Conservation (phyloP, 2,113 vertebrate genomes). For the Sus scrofa region T2T-Sscrofa CM000830.6:6454001-6454500, state of each 20-base stretch:
- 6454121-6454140: slow-evolving; percentile 64
- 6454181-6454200: slow-evolving; percentile 69
- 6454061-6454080: background rate
- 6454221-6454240: slow-evolving; percentile 84
- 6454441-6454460: slow-evolving; percentile 76
- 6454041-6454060: background rate
- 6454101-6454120: slow-evolving; percentile 70
- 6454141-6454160: slow-evolving; percentile 65
- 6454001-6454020: no score
- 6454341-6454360: background rate
- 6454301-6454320: background rate
- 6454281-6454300: slow-evolving; percentile 68
- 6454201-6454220: slow-evolving; percentile 82
- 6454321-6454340: background rate
- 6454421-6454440: slow-evolving; percentile 83
- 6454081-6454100: background rate
- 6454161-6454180: slow-evolving; percentile 65
- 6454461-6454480: slow-evolving; percentile 63
- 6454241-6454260: slow-evolving; percentile 77
- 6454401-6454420: slow-evolving; percentile 64
- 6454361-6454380: background rate
- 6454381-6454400: background rate
- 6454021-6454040: no score
- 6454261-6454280: slow-evolving; percentile 79
- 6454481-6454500: no score